Evolutionary conservation across 2,797 vertebrate genomes (phyloP), one percentile per base, ranked within the genome.

Genomic region (Pangasius mekongensis): DNA sequence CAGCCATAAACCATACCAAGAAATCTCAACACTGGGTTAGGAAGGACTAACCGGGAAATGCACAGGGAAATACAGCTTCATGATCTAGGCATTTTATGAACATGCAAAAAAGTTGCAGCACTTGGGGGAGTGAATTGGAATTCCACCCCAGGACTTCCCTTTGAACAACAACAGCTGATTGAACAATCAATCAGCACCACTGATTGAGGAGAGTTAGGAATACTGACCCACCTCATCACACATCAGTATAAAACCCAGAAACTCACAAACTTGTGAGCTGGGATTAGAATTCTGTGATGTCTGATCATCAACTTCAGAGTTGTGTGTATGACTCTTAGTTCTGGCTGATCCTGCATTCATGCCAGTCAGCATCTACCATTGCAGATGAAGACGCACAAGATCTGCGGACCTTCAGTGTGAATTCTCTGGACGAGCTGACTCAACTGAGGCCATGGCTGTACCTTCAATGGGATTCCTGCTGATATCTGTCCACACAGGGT

Each of bases 151-250:
- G 30, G 22, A 60, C 56, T 60, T 60, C 22, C 20, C 5, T 81
- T 60, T 81, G 20, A 81, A 58, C 78, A 81, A 81, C 77, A 60
- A 24, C 77, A 80, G 78, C 78, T 58, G 30, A 81, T 36, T 39
- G 54, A 58, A 36, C 30, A 80, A 81, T 81, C 30, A 80, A 81
- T 81, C 56, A 82, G 33, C 11, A 62, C 11, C 2, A 62, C 11
- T 39, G 58, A 60, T 43, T 43, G 6, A n/a, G 5, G 24, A 83
- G 58, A 47, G 36, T 43, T 36, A 9, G 33, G 22, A 82, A 27
- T 22, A 14, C 33, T 82, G 80, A 27, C 39, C 36, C 8, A 6
- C 30, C 36, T 82, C 33, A 27, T 62, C 56, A 82, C 10, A 33
- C 56, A 62, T 43, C 56, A 62, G 54, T 33, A 80, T 77, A 80